Evolutionary conservation across 2,888 invertebrate species (phyloP), one percentile per base, ranked within the genome.

Genomic region (Sceliomorpha sp.): DNA sequence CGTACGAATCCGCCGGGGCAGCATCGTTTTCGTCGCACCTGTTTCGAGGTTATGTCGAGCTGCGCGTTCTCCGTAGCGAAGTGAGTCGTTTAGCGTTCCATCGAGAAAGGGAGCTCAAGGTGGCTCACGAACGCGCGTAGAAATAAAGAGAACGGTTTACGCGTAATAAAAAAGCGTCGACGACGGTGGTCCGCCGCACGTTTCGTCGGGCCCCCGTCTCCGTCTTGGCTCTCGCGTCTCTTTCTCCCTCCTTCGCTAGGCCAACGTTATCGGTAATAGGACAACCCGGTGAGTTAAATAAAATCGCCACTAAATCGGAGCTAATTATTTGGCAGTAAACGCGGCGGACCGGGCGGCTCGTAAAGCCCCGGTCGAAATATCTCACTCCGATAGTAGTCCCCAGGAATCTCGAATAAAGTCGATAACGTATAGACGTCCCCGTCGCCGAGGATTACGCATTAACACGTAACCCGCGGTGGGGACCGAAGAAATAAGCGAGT

Each of bases 311-410:
- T 84, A 85, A 86, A 85, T 85, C 82, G 80, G 82, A 79, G 82
- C 85, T 85, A 86, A 86, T 86, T 86, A 84, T 84, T 86, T 80
- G 81, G 81, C 82, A 81, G 84, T 80, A 81, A 81, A 80, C 74
- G 80, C 77, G 75, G 76, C 74, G 72, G 55, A 75, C 40, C 66
- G 72, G 74, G 76, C 76, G 79, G 79, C 78, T 79, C 81, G 80
- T 80, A 81, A 82, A 82, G 68, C 70, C 73, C 71, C 71, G 68
- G 63, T 64, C 77, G 70, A 70, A 79, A 79, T 81, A 80, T 80
- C 81, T 83, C 81, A 80, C 76, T 77, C 76, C 72, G 75, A 79
- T 77, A 72, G 68, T 69, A 75, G n/a, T 75, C 71, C 71, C 45
- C 64, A 45, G 72, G 69, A 77, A 80, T 81, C 76, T 78, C 75